phyloP scores from a whole-genome alignment of 2,113 vertebrate species.

The Eurystomus gularis region DNA sequence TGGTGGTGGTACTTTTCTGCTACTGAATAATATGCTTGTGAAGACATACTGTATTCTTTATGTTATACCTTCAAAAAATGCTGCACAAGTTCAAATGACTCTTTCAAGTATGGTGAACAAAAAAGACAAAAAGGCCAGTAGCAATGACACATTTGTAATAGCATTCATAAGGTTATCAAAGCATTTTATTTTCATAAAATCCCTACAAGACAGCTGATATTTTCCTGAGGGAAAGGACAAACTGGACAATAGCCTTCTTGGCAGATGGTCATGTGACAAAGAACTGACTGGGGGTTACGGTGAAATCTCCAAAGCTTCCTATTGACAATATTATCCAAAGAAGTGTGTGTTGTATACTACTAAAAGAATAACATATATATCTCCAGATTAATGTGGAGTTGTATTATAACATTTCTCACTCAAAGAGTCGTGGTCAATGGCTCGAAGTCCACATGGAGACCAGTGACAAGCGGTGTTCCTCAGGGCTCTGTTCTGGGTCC shows the following conservation, averaged over 20 bases:
- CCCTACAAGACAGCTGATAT: background rate
- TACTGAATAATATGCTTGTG: background rate
- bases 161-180: background rate
- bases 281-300: background rate
- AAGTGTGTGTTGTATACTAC: background rate
- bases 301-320: background rate
- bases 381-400: background rate
- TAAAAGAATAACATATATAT: background rate
- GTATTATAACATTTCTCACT: background rate
- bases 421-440: too few species aligned
- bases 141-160: background rate
- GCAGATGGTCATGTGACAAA: background rate
- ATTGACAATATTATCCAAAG: background rate
- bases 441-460: too few species aligned
- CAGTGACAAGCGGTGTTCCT: too few species aligned
- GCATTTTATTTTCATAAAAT: background rate
- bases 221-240: background rate
- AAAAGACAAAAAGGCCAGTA: background rate
- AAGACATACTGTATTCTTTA: background rate
- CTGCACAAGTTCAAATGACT: background rate
- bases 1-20: background rate
- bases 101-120: background rate
- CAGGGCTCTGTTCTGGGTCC: too few species aligned
- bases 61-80: background rate
- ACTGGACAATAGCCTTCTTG: background rate